A percentile compares a stretch with the other conserved stretches of the same genome.
phyloP scores from a whole-genome alignment of 1,140 invertebrate genomes.

The Lepidurus arcticus region DNA sequence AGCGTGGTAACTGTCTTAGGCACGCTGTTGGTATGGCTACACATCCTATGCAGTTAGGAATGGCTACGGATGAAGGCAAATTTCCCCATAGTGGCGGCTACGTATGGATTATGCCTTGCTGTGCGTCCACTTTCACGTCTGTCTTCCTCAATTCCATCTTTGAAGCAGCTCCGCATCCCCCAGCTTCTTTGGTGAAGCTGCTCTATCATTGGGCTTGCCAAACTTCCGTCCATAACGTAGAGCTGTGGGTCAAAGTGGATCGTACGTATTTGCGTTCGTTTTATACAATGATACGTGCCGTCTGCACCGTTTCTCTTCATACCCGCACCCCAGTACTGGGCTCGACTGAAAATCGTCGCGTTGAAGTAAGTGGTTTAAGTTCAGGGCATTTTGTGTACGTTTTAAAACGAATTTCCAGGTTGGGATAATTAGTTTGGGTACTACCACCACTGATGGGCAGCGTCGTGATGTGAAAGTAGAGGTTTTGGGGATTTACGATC shows the following conservation, averaged over 20 bases:
- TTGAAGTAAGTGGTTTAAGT: not conserved
- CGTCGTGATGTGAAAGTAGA: slow-evolving; percentile 73
- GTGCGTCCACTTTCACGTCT: slow-evolving; percentile 71
- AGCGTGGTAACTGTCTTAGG: slow-evolving; percentile 60
- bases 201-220: slow-evolving; percentile 87
- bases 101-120: slow-evolving; percentile 81
- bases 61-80: slow-evolving; percentile 60
- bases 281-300: slow-evolving; percentile 67
- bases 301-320: slow-evolving; percentile 55
- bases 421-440: slow-evolving; percentile 81
- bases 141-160: slow-evolving; percentile 81
- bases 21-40: slow-evolving; percentile 46
- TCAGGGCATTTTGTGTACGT: slow-evolving; percentile 36
- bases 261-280: slow-evolving; percentile 69
- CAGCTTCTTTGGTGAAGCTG: slow-evolving; percentile 69
- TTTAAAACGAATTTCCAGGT: slow-evolving; percentile 50
- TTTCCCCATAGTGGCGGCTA: slow-evolving; percentile 80
- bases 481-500: slow-evolving; percentile 76
- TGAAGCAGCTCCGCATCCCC: slow-evolving; percentile 71
- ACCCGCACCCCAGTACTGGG: slow-evolving; percentile 24
- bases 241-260: slow-evolving; percentile 77
- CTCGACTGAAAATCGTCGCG: slow-evolving; percentile 24
- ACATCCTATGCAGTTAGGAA: slow-evolving; percentile 58
- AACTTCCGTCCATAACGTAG: slow-evolving; percentile 76
- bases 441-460: slow-evolving; percentile 73